A percentile compares a stretch with the other conserved stretches of the same genome.
phyloP scores from a whole-genome alignment of 2,888 invertebrate genomes.

The Folsomia candida region DNA sequence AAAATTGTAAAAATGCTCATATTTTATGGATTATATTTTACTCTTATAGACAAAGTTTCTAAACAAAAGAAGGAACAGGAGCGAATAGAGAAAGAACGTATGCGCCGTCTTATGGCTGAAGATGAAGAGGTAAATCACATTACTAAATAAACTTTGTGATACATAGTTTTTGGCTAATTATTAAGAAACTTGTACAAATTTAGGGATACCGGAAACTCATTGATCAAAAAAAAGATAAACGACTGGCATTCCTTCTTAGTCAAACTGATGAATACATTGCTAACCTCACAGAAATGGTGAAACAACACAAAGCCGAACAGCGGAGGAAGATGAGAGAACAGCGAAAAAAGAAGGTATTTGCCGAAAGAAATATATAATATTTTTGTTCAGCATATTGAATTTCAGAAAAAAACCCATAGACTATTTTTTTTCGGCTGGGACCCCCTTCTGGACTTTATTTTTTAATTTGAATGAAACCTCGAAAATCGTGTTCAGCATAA shows the following conservation, averaged over 20 bases:
- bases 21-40: too few species aligned
- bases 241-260: conserved; percentile 62
- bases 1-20: too few species aligned
- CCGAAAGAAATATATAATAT: too few species aligned
- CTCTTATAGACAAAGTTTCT: too few species aligned
- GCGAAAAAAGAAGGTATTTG: conserved; percentile 53
- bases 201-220: conserved; percentile 59
- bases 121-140: conserved; percentile 26
- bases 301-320: conserved; percentile 58
- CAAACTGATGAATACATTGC: conserved; percentile 66
- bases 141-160: neutral
- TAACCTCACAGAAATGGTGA: conserved; percentile 60
- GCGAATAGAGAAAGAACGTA: conserved; percentile 63
- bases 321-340: conserved; percentile 56
- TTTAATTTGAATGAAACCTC: neutral
- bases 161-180: too few species aligned
- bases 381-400: too few species aligned
- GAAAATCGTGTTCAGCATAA: too few species aligned
- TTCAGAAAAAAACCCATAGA: too few species aligned
- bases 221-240: conserved; percentile 66
- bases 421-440: neutral
- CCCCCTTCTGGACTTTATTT: neutral
- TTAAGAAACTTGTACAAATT: too few species aligned
- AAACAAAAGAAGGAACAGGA: conserved; percentile 67
- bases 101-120: conserved; percentile 63